Base-by-base conservation (phyloP, 2,113 vertebrate genomes). In the Eclectus roratus region DNA sequence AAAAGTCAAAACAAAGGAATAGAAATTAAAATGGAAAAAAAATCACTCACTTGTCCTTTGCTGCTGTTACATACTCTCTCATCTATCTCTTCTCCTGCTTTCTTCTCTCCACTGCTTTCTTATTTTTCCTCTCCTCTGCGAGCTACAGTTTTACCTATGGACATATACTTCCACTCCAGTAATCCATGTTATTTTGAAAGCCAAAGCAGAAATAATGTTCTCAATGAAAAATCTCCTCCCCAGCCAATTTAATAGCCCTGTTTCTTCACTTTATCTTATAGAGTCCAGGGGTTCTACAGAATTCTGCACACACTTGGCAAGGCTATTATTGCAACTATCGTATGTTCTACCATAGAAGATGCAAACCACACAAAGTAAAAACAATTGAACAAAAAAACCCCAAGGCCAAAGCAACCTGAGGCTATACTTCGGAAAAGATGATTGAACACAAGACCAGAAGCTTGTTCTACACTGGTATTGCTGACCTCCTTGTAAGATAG, bases 21-120 rank as follows among this genome's bases (percentile, higher is more conserved):
- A 81, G 80, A 84, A 86, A 68, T 6, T 47, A 9, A 92, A 96
- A 90, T 73, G 13, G 60, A 58, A 58, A 91, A 94, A 94, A 85
- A 90, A 49, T 81, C 86, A 95, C 88, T 96, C 82, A 94, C 93
- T 93, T 93, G 91, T 85, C 46, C 68, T 96, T 74, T 58, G 72
- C 79, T 85, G 79, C 89, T 78, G 71, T 85, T 63, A 58, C 3
- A 93, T 20, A 81, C 47, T 85, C 43, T 85, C 43, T 85, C 72
- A 95, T 83, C 88, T 88, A 91, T 73, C 85, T 94, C 89, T 89
- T 95, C 93, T 93, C 82, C 74, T 89, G 87, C 49, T 79, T 94
- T 90, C 24, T 89, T 88, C 24, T 87, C 56, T 87, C 65, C 17
- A 7, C 28, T 81, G 73, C 47, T 68, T 33, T 74, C 79, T 92